Percentiles rank a stretch among this genome's conserved stretches.
Conservation (phyloP, 2,113 vertebrate species). For the Bettongia penicillata region DNA sequence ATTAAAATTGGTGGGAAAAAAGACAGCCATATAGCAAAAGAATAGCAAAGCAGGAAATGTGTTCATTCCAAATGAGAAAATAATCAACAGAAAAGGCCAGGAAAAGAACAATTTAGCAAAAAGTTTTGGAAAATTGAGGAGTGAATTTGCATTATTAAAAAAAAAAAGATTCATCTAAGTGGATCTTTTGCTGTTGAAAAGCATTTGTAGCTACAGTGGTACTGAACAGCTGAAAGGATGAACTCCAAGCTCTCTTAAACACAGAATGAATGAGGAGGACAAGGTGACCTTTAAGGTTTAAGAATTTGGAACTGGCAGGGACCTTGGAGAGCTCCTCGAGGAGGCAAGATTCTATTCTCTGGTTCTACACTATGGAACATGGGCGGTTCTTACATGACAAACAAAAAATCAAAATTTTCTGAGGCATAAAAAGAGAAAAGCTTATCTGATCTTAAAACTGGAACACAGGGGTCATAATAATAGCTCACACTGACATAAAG, state of each 20-base stretch:
- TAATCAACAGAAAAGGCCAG: background rate
- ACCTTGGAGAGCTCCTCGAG: background rate
- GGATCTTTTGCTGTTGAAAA: background rate
- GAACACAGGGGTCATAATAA: background rate
- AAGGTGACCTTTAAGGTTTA: background rate
- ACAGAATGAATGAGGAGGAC: background rate
- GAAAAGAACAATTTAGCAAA: background rate
- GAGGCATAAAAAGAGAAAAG: background rate
- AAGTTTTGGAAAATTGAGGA: background rate
- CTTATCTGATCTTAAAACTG: no score
- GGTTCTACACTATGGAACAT: background rate
- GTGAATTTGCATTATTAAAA: background rate
- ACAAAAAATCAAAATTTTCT: background rate
- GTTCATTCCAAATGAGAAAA: background rate
- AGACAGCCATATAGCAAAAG: background rate
- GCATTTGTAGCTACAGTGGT: background rate
- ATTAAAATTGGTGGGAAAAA: background rate
- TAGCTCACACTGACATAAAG: background rate
- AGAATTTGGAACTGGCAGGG: background rate
- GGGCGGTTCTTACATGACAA: background rate
- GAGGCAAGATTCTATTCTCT: background rate
- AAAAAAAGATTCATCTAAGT: background rate
- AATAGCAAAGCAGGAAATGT: background rate
- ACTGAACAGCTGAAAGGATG: background rate
- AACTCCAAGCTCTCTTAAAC: background rate